Conservation (phyloP, 2,113 vertebrate species). For the Todiramphus chloris region DNA sequence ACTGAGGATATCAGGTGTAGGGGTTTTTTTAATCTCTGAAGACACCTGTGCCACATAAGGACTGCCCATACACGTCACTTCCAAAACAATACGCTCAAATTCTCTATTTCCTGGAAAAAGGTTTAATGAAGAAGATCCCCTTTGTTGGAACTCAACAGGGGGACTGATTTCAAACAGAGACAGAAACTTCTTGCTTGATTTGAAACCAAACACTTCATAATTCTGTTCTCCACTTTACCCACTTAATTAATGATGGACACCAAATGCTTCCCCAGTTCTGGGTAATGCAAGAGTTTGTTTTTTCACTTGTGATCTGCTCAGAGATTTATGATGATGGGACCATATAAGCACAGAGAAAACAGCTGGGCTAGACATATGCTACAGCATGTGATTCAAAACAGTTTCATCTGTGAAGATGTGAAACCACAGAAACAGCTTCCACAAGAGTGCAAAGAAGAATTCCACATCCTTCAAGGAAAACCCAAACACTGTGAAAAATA, state of each 20-base stretch:
- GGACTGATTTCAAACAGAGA: neutral
- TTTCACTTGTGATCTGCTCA: neutral
- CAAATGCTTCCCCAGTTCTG: neutral
- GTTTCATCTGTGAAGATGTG: neutral
- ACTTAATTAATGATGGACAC: neutral
- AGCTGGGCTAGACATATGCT: constrained; percentile 43
- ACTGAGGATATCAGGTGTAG: neutral
- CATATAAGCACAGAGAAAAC: neutral
- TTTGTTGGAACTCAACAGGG: neutral
- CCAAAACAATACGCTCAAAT: neutral
- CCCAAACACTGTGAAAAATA: constrained; percentile 29
- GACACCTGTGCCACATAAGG: neutral
- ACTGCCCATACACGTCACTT: neutral
- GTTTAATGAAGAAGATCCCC: neutral
- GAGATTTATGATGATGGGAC: neutral
- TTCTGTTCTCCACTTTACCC: neutral
- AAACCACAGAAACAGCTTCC: constrained; percentile 28
- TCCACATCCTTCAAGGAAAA: constrained; percentile 20
- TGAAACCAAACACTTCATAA: neutral
- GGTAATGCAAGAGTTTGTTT: neutral
- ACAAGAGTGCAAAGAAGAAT: neutral
- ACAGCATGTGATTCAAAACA: constrained; percentile 5
- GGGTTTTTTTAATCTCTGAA: neutral
- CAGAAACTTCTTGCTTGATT: neutral
- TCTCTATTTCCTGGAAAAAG: neutral